Percentiles rank a stretch among this genome's conserved stretches.
Conservation (phyloP, 1,140 invertebrate species). For the Drosophila parabipectinata region DNA sequence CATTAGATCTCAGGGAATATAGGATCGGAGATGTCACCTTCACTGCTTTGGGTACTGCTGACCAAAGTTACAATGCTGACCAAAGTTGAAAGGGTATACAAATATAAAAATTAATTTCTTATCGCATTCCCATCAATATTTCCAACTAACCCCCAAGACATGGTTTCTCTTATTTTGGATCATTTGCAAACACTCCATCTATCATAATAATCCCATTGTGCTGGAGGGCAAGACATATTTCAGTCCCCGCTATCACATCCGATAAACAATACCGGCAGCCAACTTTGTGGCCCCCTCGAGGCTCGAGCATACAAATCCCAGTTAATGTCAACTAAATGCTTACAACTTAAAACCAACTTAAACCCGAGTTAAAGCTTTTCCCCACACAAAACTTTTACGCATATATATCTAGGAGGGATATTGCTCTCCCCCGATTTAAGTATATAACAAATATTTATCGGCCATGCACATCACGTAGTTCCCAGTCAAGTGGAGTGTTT, state of each 20-base stretch:
- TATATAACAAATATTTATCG: slow-evolving; percentile 74
- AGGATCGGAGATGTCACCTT: too few relatives aligned
- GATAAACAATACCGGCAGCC: slow-evolving; percentile 35
- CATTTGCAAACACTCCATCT: slow-evolving; percentile 18
- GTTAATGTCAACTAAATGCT: slow-evolving; percentile 78
- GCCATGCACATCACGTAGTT: slow-evolving; percentile 63
- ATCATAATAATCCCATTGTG: slow-evolving; percentile 28
- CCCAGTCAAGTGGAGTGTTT: slow-evolving; percentile 11
- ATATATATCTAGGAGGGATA: slow-evolving; percentile 25
- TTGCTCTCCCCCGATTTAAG: slow-evolving; percentile 38
- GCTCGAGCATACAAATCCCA: slow-evolving; percentile 57
- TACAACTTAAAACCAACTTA: slow-evolving; percentile 81
- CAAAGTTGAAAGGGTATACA: not conserved
- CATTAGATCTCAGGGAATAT: too few relatives aligned
- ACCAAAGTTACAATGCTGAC: too few relatives aligned
- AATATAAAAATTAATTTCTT: not conserved
- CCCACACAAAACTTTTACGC: slow-evolving; percentile 36
- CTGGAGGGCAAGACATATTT: slow-evolving; percentile 23
- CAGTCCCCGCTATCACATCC: slow-evolving; percentile 20
- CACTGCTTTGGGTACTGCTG: too few relatives aligned
- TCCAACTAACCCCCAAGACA: not conserved
- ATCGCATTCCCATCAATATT: not conserved
- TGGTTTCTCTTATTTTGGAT: not conserved
- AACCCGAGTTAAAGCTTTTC: slow-evolving; percentile 61
- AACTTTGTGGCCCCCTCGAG: slow-evolving; percentile 16